phyloP scores from a whole-genome alignment of 2,113 vertebrate species.

The Lagopus muta region DNA sequence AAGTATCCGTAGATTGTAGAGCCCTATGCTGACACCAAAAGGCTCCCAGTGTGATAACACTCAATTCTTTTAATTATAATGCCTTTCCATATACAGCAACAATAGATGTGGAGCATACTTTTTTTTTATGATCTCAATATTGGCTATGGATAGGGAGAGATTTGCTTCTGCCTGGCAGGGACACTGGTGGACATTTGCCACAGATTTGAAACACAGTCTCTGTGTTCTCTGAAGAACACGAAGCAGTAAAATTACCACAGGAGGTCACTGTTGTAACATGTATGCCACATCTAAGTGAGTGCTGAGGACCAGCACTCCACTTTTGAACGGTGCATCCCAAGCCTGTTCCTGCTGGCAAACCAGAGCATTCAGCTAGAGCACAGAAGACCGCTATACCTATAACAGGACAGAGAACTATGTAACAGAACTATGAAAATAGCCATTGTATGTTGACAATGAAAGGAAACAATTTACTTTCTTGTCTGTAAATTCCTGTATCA shows the following conservation, averaged over 20 bases:
- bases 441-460: not conserved
- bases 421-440: not conserved
- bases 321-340: not conserved
- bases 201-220: not conserved
- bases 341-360: not conserved
- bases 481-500: not conserved
- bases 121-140: not conserved
- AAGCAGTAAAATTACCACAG: not conserved
- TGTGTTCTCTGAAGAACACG: not conserved
- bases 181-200: not conserved
- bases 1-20: not conserved
- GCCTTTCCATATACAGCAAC: not conserved
- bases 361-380: not conserved
- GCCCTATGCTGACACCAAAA: not conserved
- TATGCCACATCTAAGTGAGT: not conserved
- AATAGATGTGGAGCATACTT: not conserved
- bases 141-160: not conserved
- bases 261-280: slow-evolving; percentile 54
- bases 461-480: not conserved
- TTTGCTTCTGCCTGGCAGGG: not conserved
- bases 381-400: not conserved
- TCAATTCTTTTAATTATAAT: not conserved
- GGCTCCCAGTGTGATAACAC: not conserved
- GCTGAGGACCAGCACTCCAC: not conserved
- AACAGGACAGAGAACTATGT: not conserved